Conservation (phyloP, 2,113 vertebrate species). For the Brachypodius melanocephalos region DNA sequence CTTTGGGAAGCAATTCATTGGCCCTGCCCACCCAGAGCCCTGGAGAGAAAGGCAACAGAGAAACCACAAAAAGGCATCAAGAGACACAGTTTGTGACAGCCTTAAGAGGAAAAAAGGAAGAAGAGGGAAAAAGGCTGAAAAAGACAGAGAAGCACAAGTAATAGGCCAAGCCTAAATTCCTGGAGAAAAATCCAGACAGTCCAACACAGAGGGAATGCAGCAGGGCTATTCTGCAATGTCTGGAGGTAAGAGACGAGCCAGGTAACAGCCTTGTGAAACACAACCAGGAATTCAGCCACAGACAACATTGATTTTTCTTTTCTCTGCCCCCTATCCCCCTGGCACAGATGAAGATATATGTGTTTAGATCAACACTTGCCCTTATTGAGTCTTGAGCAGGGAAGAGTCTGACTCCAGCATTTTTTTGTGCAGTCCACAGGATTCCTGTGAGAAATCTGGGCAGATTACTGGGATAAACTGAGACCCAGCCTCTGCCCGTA, state of each 20-base stretch:
- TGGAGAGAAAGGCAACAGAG: background rate
- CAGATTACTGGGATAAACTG: slow-evolving; percentile 25
- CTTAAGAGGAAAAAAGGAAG: background rate
- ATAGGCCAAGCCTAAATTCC: background rate
- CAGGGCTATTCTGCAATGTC: background rate
- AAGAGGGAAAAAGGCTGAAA: background rate
- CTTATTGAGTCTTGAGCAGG: slow-evolving; percentile 23
- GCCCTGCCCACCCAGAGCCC: background rate
- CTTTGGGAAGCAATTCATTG: background rate
- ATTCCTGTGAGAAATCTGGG: background rate
- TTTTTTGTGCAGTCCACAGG: background rate
- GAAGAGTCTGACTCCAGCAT: slow-evolving; percentile 35
- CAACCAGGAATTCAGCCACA: slow-evolving; percentile 15
- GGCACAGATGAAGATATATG: slow-evolving; percentile 6
- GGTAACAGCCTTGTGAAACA: background rate
- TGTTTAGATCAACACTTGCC: slow-evolving; percentile 14
- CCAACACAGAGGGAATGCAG: background rate
- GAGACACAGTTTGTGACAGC: background rate
- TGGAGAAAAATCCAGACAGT: background rate
- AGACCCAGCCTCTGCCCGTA: background rate
- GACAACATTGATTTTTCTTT: background rate
- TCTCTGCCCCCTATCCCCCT: background rate
- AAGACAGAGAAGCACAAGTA: background rate
- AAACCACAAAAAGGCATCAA: background rate
- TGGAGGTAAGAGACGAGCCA: background rate